Base-by-base conservation (phyloP, 1,140 invertebrate species). In the Diploscapter pachys region DNA sequence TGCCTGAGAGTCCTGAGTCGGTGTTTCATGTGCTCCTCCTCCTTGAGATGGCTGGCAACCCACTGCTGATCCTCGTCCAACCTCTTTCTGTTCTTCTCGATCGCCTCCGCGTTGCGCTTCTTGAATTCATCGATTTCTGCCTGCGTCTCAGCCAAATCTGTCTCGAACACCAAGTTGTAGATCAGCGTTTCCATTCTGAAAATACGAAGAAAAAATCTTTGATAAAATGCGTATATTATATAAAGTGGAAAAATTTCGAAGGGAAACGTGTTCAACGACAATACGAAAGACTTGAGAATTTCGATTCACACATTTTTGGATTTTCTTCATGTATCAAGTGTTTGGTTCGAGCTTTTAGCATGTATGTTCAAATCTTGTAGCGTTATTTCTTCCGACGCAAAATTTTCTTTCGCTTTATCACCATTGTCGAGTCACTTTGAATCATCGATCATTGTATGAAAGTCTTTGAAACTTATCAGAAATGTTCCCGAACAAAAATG, bases 41-140 rank as follows among this genome's bases (percentile, higher is more conserved):
- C 86, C 83, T 96, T 93, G 59, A 98, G 86, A 73, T 97, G 88
- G 85, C 93, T 91, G 82, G 95, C 93, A 59, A 98, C 88, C 75
- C 87, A 87, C 76, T 87, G 86, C 69, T 89, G 87, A 82, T 90
- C 89, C 70, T 85, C 85, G 75, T 88, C 88, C 80, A 85, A 65
- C 68, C 84, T 85, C 8, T 66, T 63, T 59, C 83, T 80, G 72
- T 94, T 97, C 81, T 93, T 94, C 79, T 91, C 88, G 75, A 98
- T 98, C 68, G 91, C 86, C 61, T 96, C 94, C 78, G 91, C 92
- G 86, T 98, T 96, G 78, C 96, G 93, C 77, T 91, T 92, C 86
- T 94, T 95, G 86, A 97, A 98, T 76, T 93, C 91, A 81, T 98
- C 94, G 79, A 99, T 95, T 83, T 89, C 91, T 84, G 92, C 93